phyloP scores from a whole-genome alignment of 2,113 vertebrate species.

The Phainopepla nitens region DNA sequence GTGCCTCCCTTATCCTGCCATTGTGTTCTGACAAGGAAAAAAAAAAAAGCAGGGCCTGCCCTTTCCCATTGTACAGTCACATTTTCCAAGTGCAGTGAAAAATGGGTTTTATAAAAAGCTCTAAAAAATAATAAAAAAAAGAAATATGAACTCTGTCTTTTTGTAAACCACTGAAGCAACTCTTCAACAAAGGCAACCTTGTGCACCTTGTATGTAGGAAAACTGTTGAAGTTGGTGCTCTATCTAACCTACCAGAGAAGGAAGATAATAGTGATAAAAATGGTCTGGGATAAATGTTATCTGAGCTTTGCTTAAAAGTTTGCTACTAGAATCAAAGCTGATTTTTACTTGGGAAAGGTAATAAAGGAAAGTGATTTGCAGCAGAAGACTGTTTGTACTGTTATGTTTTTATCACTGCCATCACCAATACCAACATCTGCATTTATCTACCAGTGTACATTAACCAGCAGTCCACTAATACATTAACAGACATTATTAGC shows the following conservation, averaged over 20 bases:
- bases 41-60: background rate
- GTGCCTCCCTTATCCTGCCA: slow-evolving; percentile 70
- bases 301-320: background rate
- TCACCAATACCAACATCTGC: background rate
- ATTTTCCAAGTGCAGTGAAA: slow-evolving; percentile 59
- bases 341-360: background rate
- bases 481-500: background rate
- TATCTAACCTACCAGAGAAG: background rate
- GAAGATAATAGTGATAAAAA: background rate
- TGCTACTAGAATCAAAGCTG: background rate
- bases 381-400: background rate
- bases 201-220: background rate
- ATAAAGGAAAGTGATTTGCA: background rate
- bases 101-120: slow-evolving; percentile 12
- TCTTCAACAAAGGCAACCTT: background rate
- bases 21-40: slow-evolving; percentile 50
- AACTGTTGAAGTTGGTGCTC: background rate
- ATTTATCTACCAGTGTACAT: background rate
- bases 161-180: background rate
- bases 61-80: slow-evolving; percentile 51
- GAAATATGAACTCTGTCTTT: background rate
- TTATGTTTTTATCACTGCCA: background rate
- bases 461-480: background rate
- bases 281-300: background rate
- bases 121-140: background rate